Evolutionary conservation across 92 coral and sea anemone species (phyloP), one percentile per base, ranked within the genome.

Genomic region (Porites evermanni): DNA sequence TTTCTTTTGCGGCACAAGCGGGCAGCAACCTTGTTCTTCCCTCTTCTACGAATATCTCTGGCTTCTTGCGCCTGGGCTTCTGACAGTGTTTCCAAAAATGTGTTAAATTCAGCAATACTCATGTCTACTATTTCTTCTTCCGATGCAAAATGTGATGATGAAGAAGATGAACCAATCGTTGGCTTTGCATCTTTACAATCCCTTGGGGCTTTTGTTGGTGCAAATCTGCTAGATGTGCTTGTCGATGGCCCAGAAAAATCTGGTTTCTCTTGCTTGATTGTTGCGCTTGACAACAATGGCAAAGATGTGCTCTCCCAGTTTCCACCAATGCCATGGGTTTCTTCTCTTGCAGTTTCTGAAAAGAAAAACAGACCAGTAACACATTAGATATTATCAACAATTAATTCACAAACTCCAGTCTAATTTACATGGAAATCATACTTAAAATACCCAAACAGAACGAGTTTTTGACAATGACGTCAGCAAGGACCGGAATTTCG

Each of bases 21-120:
- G 10, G 99, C 99, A 14, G 99, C 99, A 83, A 91, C 94, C 86
- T 97, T 97, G 84, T 97, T 97, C 81, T 97, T 97, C 53, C 99
- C 99, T 50, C 98, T 75, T 64, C 99, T 88, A 13, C 99, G 95
- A 44, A 93, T 86, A 66, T 97, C 99, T 69, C 95, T 86, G 64
- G 94, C 99, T 82, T 85, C 63, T 64, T 93, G 91, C 19, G 95
- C 93, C 21, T 93, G 90, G 13, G 73, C 83, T 17, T 92, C 93
- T 1, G 94, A n/a, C 14, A 97, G 86, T 8, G 80, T 81, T 79
- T 90, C 92, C 65, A 97, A 75, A 50, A 93, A 70, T 53, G 75
- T 84, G 78, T 93, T 93, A 77, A 97, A 97, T 44, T 91, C 94
- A 68, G 83, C 90, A 56, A 97, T 98, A 32, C 91, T 89, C 99